Evolutionary conservation across 2,888 invertebrate species (phyloP).

Genomic region (Rhopalosiphum nymphaeae): DNA sequence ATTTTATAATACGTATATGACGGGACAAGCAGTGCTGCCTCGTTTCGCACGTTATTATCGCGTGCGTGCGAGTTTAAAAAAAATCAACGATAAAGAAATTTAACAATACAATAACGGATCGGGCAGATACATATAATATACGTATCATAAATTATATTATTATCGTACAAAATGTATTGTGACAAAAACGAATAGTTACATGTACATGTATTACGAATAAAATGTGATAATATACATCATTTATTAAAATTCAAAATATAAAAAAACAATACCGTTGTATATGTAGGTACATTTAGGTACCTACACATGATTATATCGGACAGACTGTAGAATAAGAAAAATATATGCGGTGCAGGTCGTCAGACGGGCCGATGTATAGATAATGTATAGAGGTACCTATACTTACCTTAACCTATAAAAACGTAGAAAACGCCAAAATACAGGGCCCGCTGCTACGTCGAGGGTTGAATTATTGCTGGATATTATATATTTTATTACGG

Average conservation of each 20-base stretch:
- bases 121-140: background rate
- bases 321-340: background rate
- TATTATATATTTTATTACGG: background rate
- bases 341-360: background rate
- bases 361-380: background rate
- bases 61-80: background rate
- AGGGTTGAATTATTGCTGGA: background rate
- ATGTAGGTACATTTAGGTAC: too few species aligned
- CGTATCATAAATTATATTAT: background rate
- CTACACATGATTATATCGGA: too few species aligned
- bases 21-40: slow-evolving; percentile 54
- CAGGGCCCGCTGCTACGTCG: background rate
- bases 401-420: background rate
- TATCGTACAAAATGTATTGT: background rate
- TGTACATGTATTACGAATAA: background rate
- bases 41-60: slow-evolving; percentile 39
- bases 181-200: background rate
- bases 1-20: background rate
- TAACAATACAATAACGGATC: background rate
- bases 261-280: background rate
- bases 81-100: background rate
- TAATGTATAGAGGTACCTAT: background rate
- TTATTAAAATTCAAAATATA: background rate
- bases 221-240: background rate
- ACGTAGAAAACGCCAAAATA: background rate